A percentile compares a stretch with the other conserved stretches of the same genome.
phyloP scores from a whole-genome alignment of 2,888 invertebrate genomes.

The Nemotelus pantherinus region DNA sequence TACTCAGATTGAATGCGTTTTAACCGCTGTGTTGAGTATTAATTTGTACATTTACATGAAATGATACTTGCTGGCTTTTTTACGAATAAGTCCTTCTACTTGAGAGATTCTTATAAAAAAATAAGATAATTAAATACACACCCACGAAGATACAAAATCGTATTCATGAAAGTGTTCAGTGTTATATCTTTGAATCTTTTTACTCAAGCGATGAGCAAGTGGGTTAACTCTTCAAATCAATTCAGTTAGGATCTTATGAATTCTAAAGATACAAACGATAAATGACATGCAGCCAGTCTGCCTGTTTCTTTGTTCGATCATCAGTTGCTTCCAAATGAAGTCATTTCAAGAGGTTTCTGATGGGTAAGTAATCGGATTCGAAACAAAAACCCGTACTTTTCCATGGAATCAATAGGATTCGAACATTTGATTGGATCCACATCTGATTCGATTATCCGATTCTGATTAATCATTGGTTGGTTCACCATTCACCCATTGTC shows the following conservation, averaged over 20 bases:
- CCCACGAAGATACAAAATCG: too few species aligned
- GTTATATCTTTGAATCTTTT: too few species aligned
- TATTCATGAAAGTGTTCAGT: too few species aligned
- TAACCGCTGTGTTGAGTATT: too few species aligned
- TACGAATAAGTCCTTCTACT: too few species aligned
- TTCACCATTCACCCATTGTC: neutral
- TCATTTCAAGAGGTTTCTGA: conserved; percentile 17
- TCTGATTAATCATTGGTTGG: conserved; percentile 8
- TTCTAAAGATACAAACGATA: conserved; percentile 19
- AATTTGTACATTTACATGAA: too few species aligned
- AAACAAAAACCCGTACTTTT: conserved; percentile 3
- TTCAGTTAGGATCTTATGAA: conserved; percentile 17
- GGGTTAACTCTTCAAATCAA: conserved; percentile 23
- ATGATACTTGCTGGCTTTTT: too few species aligned
- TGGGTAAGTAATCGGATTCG: conserved; percentile 11
- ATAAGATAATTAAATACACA: too few species aligned
- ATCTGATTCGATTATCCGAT: conserved; percentile 15
- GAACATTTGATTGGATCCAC: conserved; percentile 27
- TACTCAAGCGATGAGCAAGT: neutral
- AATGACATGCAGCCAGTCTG: conserved; percentile 30
- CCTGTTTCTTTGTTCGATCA: conserved; percentile 8
- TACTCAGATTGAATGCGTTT: too few species aligned
- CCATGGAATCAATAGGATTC: neutral
- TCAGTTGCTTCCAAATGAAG: conserved; percentile 35
- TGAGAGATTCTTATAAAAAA: too few species aligned